Conservation (phyloP, 2,797 vertebrate genomes). For the Eulemur rubriventer region DNA sequence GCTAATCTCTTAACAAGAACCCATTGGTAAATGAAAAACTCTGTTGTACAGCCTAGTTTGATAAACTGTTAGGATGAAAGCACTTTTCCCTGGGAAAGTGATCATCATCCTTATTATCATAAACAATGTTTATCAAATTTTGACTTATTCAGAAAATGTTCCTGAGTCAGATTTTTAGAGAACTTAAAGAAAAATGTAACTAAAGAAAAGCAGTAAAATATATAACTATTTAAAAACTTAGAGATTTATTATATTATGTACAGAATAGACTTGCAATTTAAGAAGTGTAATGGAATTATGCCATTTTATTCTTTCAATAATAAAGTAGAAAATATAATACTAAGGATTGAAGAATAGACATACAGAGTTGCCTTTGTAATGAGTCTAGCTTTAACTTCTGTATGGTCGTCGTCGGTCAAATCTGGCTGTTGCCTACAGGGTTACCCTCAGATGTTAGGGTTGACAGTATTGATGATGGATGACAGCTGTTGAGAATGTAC, state of each 20-base stretch:
- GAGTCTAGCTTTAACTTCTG: neutral
- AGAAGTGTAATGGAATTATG: neutral
- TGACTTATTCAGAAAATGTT: slow-evolving; percentile 46
- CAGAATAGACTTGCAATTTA: neutral
- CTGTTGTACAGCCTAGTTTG: neutral
- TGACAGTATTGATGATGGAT: neutral
- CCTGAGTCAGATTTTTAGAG: slow-evolving; percentile 14
- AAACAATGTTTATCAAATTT: slow-evolving; percentile 21
- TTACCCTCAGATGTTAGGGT: neutral
- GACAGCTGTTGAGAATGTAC: neutral
- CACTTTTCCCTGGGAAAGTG: neutral
- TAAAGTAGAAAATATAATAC: neutral
- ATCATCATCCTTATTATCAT: neutral
- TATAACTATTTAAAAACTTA: neutral
- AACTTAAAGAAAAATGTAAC: slow-evolving; percentile 24
- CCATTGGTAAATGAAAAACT: slow-evolving; percentile 29
- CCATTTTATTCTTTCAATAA: slow-evolving; percentile 39
- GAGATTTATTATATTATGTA: neutral
- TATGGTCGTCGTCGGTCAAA: neutral
- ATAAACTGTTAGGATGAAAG: neutral
- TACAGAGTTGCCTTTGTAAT: neutral
- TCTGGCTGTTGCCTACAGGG: neutral
- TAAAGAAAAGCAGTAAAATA: slow-evolving; percentile 33
- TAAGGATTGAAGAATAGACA: neutral
- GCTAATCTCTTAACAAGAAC: neutral